Conservation (phyloP, 1,140 invertebrate species). For the Marisa cornuarietis region DNA sequence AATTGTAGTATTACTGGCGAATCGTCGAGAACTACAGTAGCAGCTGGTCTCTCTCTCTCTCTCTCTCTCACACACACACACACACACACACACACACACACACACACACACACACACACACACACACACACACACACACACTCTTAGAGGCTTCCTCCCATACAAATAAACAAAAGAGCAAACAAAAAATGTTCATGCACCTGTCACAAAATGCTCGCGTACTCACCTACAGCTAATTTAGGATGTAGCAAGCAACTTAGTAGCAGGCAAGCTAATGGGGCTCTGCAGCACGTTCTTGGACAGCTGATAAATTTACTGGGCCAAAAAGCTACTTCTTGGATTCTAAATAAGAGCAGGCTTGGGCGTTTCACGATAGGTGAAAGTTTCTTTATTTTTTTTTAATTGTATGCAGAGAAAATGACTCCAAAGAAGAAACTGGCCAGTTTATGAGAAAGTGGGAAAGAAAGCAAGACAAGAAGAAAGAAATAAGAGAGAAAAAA, state of each 20-base stretch:
- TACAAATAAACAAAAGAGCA: background rate
- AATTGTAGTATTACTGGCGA: background rate
- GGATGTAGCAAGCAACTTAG: background rate
- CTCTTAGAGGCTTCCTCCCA: background rate
- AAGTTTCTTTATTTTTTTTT: too few relatives aligned
- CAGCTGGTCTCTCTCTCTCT: background rate
- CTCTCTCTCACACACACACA: background rate
- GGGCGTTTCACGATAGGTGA: too few relatives aligned
- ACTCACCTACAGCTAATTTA: background rate
- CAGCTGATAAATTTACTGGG: background rate
- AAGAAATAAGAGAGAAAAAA: too few relatives aligned
- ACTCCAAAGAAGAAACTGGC: too few relatives aligned
- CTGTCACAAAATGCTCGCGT: background rate
- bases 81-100: slow-evolving; percentile 2
- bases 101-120: background rate
- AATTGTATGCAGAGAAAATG: too few relatives aligned
- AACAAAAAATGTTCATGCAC: background rate
- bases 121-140: background rate
- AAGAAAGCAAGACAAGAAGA: too few relatives aligned
- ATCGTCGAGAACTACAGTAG: background rate
- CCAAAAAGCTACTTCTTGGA: too few relatives aligned
- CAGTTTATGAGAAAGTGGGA: too few relatives aligned
- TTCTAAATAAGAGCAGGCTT: too few relatives aligned
- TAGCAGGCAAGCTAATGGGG: background rate
- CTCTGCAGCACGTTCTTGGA: background rate